These are phyloP conservation scores for Spicauda simplicius DNA, from an alignment of 2,888 invertebrate genomes.

Conservation along the genomic window DNA sequence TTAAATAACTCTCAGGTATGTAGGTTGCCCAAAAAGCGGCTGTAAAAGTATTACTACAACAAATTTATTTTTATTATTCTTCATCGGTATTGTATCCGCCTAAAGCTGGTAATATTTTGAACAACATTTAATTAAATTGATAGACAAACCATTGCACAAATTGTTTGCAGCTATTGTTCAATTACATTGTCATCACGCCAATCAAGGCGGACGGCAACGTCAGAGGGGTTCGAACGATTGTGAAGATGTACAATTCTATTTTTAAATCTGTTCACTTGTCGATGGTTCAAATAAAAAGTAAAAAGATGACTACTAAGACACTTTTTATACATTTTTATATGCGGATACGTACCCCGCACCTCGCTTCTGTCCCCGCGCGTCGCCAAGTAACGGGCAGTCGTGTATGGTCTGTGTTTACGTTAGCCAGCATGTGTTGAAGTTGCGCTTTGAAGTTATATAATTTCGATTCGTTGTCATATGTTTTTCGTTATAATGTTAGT, in stretches of 20 bases:
- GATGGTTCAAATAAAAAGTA: neutral
- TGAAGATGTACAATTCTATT: slow-evolving; percentile 27
- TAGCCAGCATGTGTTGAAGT: neutral
- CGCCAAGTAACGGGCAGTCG: too few species aligned
- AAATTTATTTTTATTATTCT: too few species aligned
- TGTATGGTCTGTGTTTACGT: too few species aligned
- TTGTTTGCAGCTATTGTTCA: slow-evolving; percentile 38
- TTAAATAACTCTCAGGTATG: too few species aligned
- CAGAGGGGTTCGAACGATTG: slow-evolving; percentile 26
- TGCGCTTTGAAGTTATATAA: too few species aligned
- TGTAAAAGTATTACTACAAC: too few species aligned
- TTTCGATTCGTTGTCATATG: too few species aligned
- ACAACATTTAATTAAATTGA: slow-evolving; percentile 28
- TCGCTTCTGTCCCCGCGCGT: too few species aligned
- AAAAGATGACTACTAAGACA: neutral
- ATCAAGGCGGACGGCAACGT: slow-evolving; percentile 29
- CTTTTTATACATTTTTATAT: neutral
- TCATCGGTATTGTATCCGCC: neutral
- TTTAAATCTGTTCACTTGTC: slow-evolving; percentile 20
- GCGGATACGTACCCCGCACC: too few species aligned
- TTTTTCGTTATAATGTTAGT: too few species aligned
- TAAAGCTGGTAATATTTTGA: slow-evolving; percentile 13
- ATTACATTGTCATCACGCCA: slow-evolving; percentile 38
- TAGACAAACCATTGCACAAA: slow-evolving; percentile 32
- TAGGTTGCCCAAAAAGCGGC: too few species aligned